Conservation (phyloP, 2,113 vertebrate species). For the Maccullochella peelii region DNA sequence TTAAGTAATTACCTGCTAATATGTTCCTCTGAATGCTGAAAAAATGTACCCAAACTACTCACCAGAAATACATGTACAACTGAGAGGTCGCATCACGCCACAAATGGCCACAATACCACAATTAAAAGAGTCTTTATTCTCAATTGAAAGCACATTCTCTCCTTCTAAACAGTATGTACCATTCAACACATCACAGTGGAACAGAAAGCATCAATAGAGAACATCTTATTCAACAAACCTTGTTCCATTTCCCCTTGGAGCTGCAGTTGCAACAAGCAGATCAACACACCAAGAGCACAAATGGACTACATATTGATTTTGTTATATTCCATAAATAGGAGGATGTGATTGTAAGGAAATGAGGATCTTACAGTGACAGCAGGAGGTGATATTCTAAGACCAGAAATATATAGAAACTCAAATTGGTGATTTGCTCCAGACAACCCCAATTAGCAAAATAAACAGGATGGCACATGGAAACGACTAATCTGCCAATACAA, state of each 20-base stretch:
- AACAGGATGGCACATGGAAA: conserved; percentile 1
- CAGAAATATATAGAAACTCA: background rate
- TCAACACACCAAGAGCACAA: conserved; percentile 24
- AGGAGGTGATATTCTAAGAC: background rate
- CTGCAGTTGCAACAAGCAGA: conserved; percentile 36
- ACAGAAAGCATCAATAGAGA: conserved; percentile 28
- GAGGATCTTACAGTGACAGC: background rate
- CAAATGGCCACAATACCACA: conserved; percentile 11
- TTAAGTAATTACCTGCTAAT: background rate
- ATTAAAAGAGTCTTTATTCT: conserved; percentile 34
- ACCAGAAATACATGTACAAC: conserved; percentile 27
- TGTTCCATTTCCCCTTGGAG: conserved; percentile 25
- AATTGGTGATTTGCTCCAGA: conserved; percentile 12
- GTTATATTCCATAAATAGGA: conserved; percentile 42
- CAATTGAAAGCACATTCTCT: conserved; percentile 43
- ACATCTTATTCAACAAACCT: conserved; percentile 33
- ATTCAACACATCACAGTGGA: conserved; percentile 1
- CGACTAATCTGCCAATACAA: background rate
- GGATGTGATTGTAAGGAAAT: conserved; percentile 26
- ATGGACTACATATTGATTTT: conserved; percentile 57
- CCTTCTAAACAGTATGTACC: background rate
- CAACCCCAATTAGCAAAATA: conserved; percentile 31
- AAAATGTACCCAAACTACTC: conserved; percentile 2
- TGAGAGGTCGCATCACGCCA: background rate
- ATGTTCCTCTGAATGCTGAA: background rate